A percentile compares a stretch with the other conserved stretches of the same genome.
Evolutionary conservation across 2,797 vertebrate genomes (phyloP).

Genomic region (Apogon talboti): DNA sequence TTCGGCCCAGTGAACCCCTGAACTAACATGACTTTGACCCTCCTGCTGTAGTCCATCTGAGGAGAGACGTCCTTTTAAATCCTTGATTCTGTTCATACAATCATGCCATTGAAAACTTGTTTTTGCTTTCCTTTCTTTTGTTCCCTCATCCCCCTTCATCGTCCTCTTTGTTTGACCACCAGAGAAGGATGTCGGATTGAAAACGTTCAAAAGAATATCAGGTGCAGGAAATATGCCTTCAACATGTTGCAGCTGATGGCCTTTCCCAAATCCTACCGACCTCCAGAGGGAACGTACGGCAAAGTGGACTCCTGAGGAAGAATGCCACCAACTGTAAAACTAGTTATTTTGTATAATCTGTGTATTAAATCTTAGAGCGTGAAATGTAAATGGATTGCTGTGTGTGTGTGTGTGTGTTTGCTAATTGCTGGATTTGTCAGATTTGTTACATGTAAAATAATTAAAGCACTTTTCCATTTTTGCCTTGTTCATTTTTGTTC

Average conservation of each 20-base stretch:
- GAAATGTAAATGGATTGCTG: conserved; percentile 9
- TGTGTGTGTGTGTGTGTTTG: conserved; percentile 4
- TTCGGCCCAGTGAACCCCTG: no score
- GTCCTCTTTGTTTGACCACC: conserved; percentile 66
- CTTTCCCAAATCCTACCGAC: conserved; percentile 97
- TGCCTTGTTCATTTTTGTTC: conserved; percentile 8
- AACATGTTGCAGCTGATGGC: conserved; percentile 99
- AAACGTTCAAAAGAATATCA: conserved; percentile 99
- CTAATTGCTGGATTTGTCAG: conserved; percentile 10
- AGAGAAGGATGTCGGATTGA: conserved; percentile 99
- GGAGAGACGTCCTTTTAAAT: no score
- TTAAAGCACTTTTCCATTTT: conserved; percentile 47
- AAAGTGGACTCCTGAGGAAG: conserved; percentile 92
- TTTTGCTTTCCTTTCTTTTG: conserved; percentile 47
- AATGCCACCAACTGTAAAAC: neutral
- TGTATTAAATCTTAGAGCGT: neutral
- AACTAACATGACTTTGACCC: no score
- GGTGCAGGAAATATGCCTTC: conserved; percentile 99
- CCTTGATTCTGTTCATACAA: conserved; percentile 1
- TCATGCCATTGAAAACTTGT: conserved; percentile 20
- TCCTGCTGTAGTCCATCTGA: no score
- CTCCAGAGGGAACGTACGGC: conserved; percentile 97
- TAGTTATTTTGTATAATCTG: neutral
- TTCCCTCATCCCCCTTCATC: conserved; percentile 32
- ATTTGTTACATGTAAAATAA: conserved; percentile 27